Percentiles rank a stretch among this genome's conserved stretches.
phyloP scores from a whole-genome alignment of 2,113 vertebrate genomes.

The Crotalus horridus region DNA sequence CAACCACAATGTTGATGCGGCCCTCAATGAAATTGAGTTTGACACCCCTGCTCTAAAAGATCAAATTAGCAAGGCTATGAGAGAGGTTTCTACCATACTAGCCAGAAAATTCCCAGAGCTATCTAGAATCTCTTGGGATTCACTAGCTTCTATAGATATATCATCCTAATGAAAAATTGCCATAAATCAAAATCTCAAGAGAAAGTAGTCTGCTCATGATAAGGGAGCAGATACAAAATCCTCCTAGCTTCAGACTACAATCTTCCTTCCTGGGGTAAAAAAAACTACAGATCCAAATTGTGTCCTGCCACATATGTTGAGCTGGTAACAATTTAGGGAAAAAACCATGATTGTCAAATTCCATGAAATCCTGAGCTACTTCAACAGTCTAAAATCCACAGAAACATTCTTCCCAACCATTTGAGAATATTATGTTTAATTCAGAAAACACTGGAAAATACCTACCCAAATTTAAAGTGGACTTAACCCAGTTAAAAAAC shows the following conservation, averaged over 20 bases:
- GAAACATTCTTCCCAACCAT: background rate
- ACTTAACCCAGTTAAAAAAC: background rate
- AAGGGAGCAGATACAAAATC: background rate
- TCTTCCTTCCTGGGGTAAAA: background rate
- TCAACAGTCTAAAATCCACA: background rate
- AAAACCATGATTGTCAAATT: background rate
- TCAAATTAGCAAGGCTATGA: background rate
- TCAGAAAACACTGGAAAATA: background rate
- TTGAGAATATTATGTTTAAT: background rate
- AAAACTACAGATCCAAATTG: background rate
- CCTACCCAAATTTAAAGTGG: background rate
- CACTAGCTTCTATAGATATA: background rate
- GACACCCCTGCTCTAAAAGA: background rate
- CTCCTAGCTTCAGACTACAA: background rate
- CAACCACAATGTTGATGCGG: too few relatives aligned
- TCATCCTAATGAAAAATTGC: background rate
- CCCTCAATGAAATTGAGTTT: too few relatives aligned
- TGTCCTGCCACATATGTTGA: background rate
- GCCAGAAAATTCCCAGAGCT: background rate
- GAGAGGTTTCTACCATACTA: background rate
- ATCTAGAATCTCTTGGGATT: background rate
- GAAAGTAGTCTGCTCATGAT: background rate
- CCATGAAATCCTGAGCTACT: background rate
- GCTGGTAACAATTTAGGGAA: background rate
- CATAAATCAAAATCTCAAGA: background rate